Evolutionary conservation across 2,888 invertebrate genomes (phyloP), one percentile per base, ranked within the genome.

Genomic region (Petrolisthes cinctipes): DNA sequence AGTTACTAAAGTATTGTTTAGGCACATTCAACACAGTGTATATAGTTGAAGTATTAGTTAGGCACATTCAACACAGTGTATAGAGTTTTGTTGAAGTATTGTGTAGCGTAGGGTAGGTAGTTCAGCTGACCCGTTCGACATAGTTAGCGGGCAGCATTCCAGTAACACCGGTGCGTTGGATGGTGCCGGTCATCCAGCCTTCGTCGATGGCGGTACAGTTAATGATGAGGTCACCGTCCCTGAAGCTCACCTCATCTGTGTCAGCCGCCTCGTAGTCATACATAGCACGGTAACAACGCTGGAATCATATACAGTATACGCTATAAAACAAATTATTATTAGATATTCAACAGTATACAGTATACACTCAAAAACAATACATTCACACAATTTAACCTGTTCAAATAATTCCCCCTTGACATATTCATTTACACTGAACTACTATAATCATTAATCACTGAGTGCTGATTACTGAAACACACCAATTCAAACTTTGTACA

Each of bases 71-170:
- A 37, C 37, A 37, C 37, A 37, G 37, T 0, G 37, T 37, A 37
- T 37, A 37, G 0, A 37, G 37, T 37, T 2, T 37, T 1, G 37
- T 37, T 37, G 37, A 37, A 37, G 37, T 37, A 37, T 1, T 1
- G 3, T 61, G 61, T 61, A 61, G 61, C 1, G 61, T 11, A 61
- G 37, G 61, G 61, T 71, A 4, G 14, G 20, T 71, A 7, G 71
- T 84, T 88, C 88, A 88, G 88, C 85, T 88, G 73, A 88, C 95
- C 90, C 95, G 94, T 92, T 97, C 96, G 7, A 99, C 99, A 93
- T 99, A 99, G 94, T 99, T 99, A 86, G 99, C 98, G 11, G 99
- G 99, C 92, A 99, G 94, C 99, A 99, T 99, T 92, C 99, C 99
- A 91, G 96, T 96, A 93, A 97, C 95, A 68, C 97, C 97, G 0